These are phyloP conservation scores for Acrossocheilus fasciatus DNA, from an alignment of 2,797 vertebrate species.

Conservation along the genomic window DNA sequence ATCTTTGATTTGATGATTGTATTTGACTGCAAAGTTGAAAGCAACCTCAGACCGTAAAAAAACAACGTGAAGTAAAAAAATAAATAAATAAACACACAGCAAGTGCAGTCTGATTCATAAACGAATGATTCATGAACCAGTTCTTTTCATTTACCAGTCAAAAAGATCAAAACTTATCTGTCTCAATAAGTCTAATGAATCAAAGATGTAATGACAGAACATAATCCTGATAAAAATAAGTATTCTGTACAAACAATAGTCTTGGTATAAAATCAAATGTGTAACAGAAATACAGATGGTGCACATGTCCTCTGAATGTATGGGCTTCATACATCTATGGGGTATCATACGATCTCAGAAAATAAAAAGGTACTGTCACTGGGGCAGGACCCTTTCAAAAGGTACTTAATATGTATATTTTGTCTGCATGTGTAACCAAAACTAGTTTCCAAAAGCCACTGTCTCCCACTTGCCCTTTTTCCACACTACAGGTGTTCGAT, in stretches of 20 bases:
- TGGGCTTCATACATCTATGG: background rate
- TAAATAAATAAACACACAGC: background rate
- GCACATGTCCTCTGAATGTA: conserved; percentile 20
- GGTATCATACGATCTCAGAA: conserved; percentile 45
- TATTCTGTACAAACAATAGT: background rate
- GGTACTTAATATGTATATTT: conserved; percentile 53
- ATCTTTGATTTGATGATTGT: conserved; percentile 23
- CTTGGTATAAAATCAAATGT: background rate
- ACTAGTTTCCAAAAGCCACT: conserved; percentile 61
- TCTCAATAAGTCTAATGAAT: background rate
- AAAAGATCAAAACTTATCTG: background rate
- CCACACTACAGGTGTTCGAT: background rate
- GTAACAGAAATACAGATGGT: background rate
- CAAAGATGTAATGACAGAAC: too few relatives aligned
- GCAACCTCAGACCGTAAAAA: conserved; percentile 6
- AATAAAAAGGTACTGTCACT: background rate
- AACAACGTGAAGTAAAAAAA: background rate
- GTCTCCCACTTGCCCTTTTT: too few relatives aligned
- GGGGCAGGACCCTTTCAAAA: too few relatives aligned
- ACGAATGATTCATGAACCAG: background rate
- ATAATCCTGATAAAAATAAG: background rate
- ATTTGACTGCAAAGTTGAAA: background rate
- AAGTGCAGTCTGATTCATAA: background rate
- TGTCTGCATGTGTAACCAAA: conserved; percentile 61
- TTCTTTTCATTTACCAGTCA: background rate